Evolutionary conservation across 2,888 invertebrate species (phyloP).

Genomic region (Zeuzera pyrina): DNA sequence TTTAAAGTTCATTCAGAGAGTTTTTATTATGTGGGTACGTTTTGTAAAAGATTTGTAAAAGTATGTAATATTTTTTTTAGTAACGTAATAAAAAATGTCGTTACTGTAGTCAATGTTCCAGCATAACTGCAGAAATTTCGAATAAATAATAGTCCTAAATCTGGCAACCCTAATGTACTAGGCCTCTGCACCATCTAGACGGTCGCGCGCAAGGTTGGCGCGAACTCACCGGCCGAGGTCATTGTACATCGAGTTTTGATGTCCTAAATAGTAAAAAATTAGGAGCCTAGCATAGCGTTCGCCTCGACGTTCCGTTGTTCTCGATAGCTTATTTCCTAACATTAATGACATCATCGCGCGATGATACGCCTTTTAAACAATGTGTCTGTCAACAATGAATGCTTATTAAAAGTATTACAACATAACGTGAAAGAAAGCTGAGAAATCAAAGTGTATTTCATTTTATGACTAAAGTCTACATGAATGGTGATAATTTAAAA

Average conservation of each 20-base stretch:
- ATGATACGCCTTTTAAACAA: too few species aligned
- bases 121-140: not conserved
- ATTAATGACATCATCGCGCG: too few species aligned
- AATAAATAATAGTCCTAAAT: not conserved
- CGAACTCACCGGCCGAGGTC: constrained; percentile 52
- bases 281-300: constrained; percentile 7
- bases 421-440: too few species aligned
- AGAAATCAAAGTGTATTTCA: too few species aligned
- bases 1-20: too few species aligned
- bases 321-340: not conserved
- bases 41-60: not conserved
- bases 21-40: too few species aligned
- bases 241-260: constrained; percentile 55
- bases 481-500: too few species aligned
- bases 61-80: not conserved
- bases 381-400: too few species aligned
- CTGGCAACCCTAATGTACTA: not conserved
- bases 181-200: constrained; percentile 3
- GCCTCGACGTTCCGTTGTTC: not conserved
- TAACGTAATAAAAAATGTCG: not conserved
- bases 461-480: too few species aligned
- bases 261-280: constrained; percentile 50
- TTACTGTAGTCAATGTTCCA: not conserved
- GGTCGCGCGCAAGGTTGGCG: constrained; percentile 46
- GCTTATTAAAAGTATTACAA: too few species aligned